These are phyloP conservation scores for Thalassophryne amazonica DNA, from an alignment of 2,797 vertebrate species.

Conservation along the genomic window DNA sequence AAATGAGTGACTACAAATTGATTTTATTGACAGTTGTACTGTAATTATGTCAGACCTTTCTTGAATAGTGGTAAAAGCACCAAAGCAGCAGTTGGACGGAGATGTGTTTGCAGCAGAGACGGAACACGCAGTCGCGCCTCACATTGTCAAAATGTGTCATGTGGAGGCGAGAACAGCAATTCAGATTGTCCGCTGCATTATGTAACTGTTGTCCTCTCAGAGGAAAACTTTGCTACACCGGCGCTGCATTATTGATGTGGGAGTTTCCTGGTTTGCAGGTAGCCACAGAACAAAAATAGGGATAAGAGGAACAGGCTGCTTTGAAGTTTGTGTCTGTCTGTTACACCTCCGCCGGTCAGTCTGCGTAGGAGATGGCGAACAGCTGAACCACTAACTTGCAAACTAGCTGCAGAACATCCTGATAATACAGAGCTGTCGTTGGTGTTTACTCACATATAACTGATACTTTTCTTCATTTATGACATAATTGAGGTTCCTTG, in stretches of 20 bases:
- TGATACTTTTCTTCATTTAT: conserved; percentile 23
- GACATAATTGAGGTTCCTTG: conserved; percentile 25
- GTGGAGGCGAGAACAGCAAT: conserved; percentile 26
- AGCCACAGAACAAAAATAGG: conserved; percentile 35
- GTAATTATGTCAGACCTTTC: conserved; percentile 40
- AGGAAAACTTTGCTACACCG: conserved; percentile 36
- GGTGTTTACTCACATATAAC: conserved; percentile 18
- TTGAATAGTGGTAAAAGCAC: conserved; percentile 24
- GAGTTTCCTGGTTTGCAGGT: conserved; percentile 73
- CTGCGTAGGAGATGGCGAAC: conserved; percentile 12
- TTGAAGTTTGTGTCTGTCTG: conserved; percentile 39
- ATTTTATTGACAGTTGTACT: conserved; percentile 57
- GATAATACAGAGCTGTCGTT: conserved; percentile 6
- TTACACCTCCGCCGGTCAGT: conserved; percentile 21
- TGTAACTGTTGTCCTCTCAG: conserved; percentile 63
- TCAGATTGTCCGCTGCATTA: conserved; percentile 46
- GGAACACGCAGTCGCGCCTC: conserved; percentile 8
- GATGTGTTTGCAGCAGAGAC: neutral
- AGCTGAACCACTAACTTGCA: conserved; percentile 25
- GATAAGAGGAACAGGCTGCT: conserved; percentile 29
- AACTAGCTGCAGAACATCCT: neutral
- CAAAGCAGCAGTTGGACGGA: conserved; percentile 5
- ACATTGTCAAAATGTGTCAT: conserved; percentile 34
- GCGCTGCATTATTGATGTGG: conserved; percentile 76
- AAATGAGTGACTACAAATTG: conserved; percentile 66